Evolutionary conservation across 2,797 vertebrate species (phyloP), one percentile per base, ranked within the genome.

Genomic region (Galaxias olidus): DNA sequence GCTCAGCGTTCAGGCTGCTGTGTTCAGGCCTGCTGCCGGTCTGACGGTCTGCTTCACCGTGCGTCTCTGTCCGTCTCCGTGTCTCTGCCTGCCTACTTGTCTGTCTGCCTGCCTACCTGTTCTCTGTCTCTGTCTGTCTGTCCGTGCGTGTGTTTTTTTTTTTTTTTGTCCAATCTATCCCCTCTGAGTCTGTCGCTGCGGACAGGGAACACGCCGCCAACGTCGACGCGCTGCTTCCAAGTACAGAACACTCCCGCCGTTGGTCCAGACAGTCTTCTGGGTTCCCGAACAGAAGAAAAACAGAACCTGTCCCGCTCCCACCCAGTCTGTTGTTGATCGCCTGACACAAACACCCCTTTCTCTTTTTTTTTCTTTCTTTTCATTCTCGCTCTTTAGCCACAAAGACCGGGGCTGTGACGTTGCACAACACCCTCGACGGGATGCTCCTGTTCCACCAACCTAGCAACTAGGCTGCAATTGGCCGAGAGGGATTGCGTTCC

Each of bases 391-490:
- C 30, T 30, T 30, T 30, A 30, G 30, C 30, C 30, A 6, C 30
- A 30, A n/a, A 6, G 30, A 30, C 6, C 30, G 30, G 40, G 42
- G 45, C 71, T 73, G 20, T 76, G 71, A 76, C 61, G 62, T n/a
- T 80, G 54, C 46, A 66, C 64, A 65, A 74, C 74, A 60, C 66
- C 74, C 66, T 50, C 55, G 74, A 81, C 77, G 78, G 74, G 74
- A 77, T 76, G 68, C 78, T 68, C 69, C 74, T 72, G 53, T 64
- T 69, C 62, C 59, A 66, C 64, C 65, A 78, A 83, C 79, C 69
- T 77, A 83, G 77, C 80, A 83, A 80, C 77, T 50, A 60, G 68
- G 57, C 68, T 63, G 61, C 74, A 67, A 82, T 84, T 82, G 77
- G 82, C 65, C 59, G 59, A 76, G 65, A 62, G 15, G 9, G 44